These are phyloP conservation scores for Gouania willdenowi DNA, from an alignment of 2,797 vertebrate species.

Conservation along the genomic window DNA sequence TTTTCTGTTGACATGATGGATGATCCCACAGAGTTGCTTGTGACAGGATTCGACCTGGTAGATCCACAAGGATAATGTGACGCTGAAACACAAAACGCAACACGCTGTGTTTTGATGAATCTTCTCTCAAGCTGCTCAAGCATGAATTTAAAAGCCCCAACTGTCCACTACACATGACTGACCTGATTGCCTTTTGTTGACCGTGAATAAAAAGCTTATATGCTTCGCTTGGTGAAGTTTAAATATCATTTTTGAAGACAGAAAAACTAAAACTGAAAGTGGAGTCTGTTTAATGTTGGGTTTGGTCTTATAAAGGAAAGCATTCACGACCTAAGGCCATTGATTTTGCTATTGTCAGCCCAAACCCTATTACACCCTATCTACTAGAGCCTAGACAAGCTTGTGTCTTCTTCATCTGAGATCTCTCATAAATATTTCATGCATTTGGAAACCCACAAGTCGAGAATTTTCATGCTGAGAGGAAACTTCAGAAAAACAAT, in stretches of 20 bases:
- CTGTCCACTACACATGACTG: constrained; percentile 36
- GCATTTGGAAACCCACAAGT: no score
- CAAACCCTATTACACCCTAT: no score
- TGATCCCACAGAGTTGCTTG: constrained; percentile 76
- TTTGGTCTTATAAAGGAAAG: constrained; percentile 22
- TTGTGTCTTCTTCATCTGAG: background rate
- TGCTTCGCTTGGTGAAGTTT: constrained; percentile 44
- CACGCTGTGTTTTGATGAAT: constrained; percentile 31
- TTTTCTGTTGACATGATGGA: constrained; percentile 82
- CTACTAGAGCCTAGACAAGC: no score
- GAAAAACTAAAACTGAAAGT: constrained; percentile 48
- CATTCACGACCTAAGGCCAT: constrained; percentile 25
- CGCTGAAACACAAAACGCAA: constrained; percentile 67
- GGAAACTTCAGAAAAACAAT: constrained; percentile 5
- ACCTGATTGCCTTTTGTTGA: constrained; percentile 30
- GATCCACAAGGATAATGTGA: constrained; percentile 88
- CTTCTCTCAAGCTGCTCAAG: constrained; percentile 20
- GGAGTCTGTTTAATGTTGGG: constrained; percentile 20
- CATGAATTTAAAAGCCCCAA: constrained; percentile 22
- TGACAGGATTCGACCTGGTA: constrained; percentile 84
- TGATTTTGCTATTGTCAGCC: constrained; percentile 30
- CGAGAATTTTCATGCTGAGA: no score
- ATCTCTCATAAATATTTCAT: no score
- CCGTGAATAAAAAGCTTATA: constrained; percentile 49
- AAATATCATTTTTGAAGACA: constrained; percentile 36